Evolutionary conservation across 2,113 vertebrate species (phyloP).

Genomic region (Boleophthalmus pectinirostris): DNA sequence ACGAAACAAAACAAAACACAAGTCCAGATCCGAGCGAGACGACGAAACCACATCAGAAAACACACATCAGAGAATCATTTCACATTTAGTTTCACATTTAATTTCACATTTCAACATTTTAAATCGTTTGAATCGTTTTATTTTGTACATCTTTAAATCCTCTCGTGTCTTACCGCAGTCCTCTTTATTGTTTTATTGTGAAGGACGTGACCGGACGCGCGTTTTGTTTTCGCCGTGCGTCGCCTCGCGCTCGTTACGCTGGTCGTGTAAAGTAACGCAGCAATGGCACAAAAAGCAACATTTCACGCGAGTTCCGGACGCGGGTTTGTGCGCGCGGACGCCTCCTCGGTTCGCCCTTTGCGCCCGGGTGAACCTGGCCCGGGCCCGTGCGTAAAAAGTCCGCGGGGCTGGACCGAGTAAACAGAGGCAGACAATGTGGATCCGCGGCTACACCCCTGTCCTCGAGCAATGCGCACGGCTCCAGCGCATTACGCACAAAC

Average conservation of each 20-base stretch:
- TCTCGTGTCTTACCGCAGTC: neutral
- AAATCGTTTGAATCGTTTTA: neutral
- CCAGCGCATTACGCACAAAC: slow-evolving; percentile 40
- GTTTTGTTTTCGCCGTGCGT: neutral
- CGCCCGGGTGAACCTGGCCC: no score
- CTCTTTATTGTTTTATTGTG: slow-evolving; percentile 25
- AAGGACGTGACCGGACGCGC: slow-evolving; percentile 40
- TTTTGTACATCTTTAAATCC: neutral
- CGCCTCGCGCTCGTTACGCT: slow-evolving; percentile 23
- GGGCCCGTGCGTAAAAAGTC: neutral
- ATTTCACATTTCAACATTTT: neutral
- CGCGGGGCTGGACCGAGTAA: slow-evolving; percentile 40
- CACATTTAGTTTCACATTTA: no score
- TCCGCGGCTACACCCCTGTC: slow-evolving; percentile 64
- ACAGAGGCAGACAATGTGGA: slow-evolving; percentile 58
- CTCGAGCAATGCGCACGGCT: slow-evolving; percentile 54
- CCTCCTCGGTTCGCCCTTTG: no score
- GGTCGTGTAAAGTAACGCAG: slow-evolving; percentile 47
- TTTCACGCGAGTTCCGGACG: neutral
- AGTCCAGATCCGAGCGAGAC: no score
- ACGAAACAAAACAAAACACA: no score
- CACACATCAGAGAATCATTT: no score
- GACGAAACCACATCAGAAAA: no score
- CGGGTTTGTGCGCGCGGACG: neutral
- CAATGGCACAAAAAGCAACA: slow-evolving; percentile 18